Conservation (phyloP, 2,113 vertebrate species). For the Alethe diademata region DNA sequence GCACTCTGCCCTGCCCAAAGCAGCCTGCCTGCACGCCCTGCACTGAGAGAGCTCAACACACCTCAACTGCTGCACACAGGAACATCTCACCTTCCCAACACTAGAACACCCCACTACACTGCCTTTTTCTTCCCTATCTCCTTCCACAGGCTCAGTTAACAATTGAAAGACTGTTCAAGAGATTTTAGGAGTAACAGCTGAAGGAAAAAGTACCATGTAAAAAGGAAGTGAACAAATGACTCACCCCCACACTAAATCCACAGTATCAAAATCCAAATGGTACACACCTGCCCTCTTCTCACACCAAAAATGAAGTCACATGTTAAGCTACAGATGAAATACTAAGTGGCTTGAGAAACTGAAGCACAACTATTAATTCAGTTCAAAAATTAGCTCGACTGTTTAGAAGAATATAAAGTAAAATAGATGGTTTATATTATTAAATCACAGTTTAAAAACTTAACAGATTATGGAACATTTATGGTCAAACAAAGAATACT, state of each 20-base stretch:
- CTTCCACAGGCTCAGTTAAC: neutral
- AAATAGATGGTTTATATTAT: constrained; percentile 63
- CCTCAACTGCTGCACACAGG: neutral
- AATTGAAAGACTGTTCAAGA: neutral
- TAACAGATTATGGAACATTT: constrained; percentile 81
- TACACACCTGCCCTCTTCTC: constrained; percentile 62
- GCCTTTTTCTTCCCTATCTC: constrained; percentile 52
- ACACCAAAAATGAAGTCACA: constrained; percentile 54
- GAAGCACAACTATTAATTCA: constrained; percentile 63
- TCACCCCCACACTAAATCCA: constrained; percentile 46
- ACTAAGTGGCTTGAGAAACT: constrained; percentile 60
- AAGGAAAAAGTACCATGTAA: constrained; percentile 3
- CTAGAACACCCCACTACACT: constrained; percentile 35
- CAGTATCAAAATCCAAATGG: constrained; percentile 44
- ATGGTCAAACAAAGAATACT: constrained; percentile 77
- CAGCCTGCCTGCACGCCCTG: neutral
- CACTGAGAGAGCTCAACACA: constrained; percentile 13
- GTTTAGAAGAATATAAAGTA: constrained; percentile 59
- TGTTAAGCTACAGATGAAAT: constrained; percentile 61
- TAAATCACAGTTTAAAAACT: constrained; percentile 70
- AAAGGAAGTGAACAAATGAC: constrained; percentile 36
- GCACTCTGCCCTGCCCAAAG: neutral
- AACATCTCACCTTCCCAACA: constrained; percentile 28
- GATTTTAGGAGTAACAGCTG: neutral
- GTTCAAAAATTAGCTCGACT: constrained; percentile 60